Evolutionary conservation across 2,888 invertebrate genomes (phyloP), one percentile per base, ranked within the genome.

Genomic region (Petrophora chlorosata): DNA sequence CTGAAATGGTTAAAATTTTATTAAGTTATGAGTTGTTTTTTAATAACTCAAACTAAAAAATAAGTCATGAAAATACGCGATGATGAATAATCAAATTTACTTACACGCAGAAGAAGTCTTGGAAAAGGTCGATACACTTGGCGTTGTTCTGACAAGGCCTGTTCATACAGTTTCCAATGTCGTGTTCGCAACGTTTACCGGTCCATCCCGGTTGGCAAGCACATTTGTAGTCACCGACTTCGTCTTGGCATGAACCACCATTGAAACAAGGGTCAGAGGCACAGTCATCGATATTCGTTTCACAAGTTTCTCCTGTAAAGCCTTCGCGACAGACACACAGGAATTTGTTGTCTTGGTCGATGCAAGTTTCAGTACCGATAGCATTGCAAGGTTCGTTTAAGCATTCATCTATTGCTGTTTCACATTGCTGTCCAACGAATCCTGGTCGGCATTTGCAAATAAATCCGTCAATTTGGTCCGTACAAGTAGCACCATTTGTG

Each of bases 131-230:
- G 53, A 98, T 97, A 78, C 98, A 98, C 29, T 91, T 94, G 10
- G 98, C 98, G 73, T 97, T 96, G 78, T 99, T 99, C 76, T 97
- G 96, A 73, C 99, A 99, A 0, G 98, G 98, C 46, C 92, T 92
- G 56, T 94, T 94, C 63, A 94, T 93, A 69, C 98, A 98, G 56
- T 95, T 95, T 36, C 97, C 97, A 41, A 98, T 94, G 76, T 98
- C 98, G 10, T 89, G 91, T 81, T 98, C 96, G 68, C 98, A 98
- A 43, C 95, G 93, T 60, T 92, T 91, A 7, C 98, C 98, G 1
- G 94, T 93, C 98, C 98, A 98, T 32, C 98, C 98, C 0, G 94
- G 93, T 47, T 92, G 93, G 63, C 98, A 98, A 5, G 93, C 82
- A 72, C 98, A 98, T 65, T 94, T 94, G 74, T 95, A 98, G 13